Evolutionary conservation across 1,140 invertebrate species (phyloP).

Genomic region (Brachionus sp.): DNA sequence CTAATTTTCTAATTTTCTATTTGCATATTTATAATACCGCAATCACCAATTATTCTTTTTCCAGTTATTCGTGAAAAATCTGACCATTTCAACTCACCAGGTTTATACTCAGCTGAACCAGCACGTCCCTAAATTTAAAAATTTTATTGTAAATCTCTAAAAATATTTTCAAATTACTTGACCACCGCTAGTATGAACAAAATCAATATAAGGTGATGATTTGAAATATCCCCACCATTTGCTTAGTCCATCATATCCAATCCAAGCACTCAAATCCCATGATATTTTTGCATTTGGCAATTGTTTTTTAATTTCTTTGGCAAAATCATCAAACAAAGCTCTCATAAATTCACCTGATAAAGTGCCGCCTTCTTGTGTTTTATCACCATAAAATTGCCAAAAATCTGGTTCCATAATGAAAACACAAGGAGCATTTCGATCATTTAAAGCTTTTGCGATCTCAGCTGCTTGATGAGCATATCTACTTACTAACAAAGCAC

Average conservation of each 20-base stretch:
- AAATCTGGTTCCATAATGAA: slow-evolving; percentile 24
- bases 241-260: neutral
- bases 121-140: too few species aligned
- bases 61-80: neutral
- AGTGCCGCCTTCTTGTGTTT: neutral
- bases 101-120: neutral
- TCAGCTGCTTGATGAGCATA: neutral
- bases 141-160: too few species aligned
- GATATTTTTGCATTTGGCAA: slow-evolving; percentile 10
- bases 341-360: slow-evolving; percentile 12
- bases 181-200: slow-evolving; percentile 24
- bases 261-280: slow-evolving; percentile 29
- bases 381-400: slow-evolving; percentile 29
- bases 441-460: neutral
- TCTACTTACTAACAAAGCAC: neutral
- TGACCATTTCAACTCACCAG: slow-evolving; percentile 15
- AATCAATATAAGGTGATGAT: slow-evolving; percentile 5
- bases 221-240: slow-evolving; percentile 18
- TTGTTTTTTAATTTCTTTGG: neutral
- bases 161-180: neutral
- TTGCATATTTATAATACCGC: too few species aligned
- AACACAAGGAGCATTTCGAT: neutral
- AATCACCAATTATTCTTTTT: slow-evolving; percentile 14
- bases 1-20: too few species aligned
- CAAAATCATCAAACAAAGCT: neutral